Evolutionary conservation across 2,888 invertebrate species (phyloP), one percentile per base, ranked within the genome.

Genomic region (Idaea biselata): DNA sequence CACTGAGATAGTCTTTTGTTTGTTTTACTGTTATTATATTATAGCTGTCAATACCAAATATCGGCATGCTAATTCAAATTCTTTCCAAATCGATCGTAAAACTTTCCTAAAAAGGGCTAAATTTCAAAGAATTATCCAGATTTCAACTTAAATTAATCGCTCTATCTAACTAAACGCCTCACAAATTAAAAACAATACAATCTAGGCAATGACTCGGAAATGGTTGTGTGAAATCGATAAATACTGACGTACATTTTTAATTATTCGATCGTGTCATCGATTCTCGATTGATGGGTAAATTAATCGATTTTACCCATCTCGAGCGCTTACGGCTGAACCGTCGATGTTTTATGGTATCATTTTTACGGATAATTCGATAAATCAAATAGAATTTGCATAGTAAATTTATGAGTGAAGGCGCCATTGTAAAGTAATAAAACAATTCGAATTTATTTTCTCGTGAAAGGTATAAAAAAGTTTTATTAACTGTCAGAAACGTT

Each of bases 181-280:
- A 14, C 14, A 3, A 44, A 44, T 44, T 44, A 44, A 44, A 44
- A 44, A 44, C 44, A 44, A 44, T 3, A 44, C 14, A 14, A 44
- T 44, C 44, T 44, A 44, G 44, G 8, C 44, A 79, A 77, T 77
- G 69, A 72, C 74, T 77, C 77, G 74, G 64, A 72, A 70, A 71
- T 66, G 72, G 69, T 70, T 63, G 76, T 78, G 81, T 81, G 80
- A 81, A 83, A 81, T 83, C 76, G 74, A 79, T 83, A 82, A 81
- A 77, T 76, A 73, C 69, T 33, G 25, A 25, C 25, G 25, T 25
- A 7, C 11, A 44, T 44, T 44, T 44, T 44, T 14, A 44, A 44
- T 44, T 7, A 14, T 14, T 14, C 44, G 0, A 44, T 44, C 44
- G 44, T 44, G 11, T 44, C 44, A 0, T 44, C 44, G 44, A 11